Base-by-base conservation (phyloP, 2,888 invertebrate species). In the Drosophila prostipennis region DNA sequence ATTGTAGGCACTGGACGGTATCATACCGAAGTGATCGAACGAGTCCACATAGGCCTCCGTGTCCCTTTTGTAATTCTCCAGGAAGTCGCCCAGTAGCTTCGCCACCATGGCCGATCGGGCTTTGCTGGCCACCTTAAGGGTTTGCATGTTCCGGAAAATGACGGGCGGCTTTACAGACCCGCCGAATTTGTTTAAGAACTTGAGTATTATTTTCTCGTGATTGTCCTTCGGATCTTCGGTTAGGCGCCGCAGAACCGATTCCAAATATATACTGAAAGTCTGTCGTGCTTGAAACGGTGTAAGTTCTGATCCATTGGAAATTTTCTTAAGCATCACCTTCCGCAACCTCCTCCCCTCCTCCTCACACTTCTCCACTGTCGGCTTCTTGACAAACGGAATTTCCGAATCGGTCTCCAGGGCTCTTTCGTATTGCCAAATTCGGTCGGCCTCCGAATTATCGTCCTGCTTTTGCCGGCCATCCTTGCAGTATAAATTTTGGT, bases 101-200 rank as follows among this genome's bases (percentile, higher is more conserved):
- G 97, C 96, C 54, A 96, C 95, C 80, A 97, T 95, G 2, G 97
- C 97, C 68, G 96, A 95, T 26, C 96, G 93, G 91, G 97, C 97
- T 92, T 97, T 97, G 89, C 95, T 95, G 81, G 95, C 94, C 90
- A 96, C 93, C 92, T 95, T 95, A 64, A 94, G 93, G 48, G 80
- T 90, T 51, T 89, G 87, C 3, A 89, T 82, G 60, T 94, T 95
- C 89, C 94, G 93, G 68, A 95, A 93, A 23, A 89, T 82, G 76
- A 94, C 94, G 1, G 96, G 96, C 77, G 95, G 95, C 77, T 95
- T 94, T 56, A 96, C 94, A 74, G 93, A 93, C 71, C 94, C 94
- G 34, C 95, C 94, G 32, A 96, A 95, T 72, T 95, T 95, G 80
- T 94, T 95, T 42, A 97, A 93, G 93, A 97, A 97, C 80, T 95